phyloP scores from a whole-genome alignment of 2,797 vertebrate genomes.

The Argya squamiceps region DNA sequence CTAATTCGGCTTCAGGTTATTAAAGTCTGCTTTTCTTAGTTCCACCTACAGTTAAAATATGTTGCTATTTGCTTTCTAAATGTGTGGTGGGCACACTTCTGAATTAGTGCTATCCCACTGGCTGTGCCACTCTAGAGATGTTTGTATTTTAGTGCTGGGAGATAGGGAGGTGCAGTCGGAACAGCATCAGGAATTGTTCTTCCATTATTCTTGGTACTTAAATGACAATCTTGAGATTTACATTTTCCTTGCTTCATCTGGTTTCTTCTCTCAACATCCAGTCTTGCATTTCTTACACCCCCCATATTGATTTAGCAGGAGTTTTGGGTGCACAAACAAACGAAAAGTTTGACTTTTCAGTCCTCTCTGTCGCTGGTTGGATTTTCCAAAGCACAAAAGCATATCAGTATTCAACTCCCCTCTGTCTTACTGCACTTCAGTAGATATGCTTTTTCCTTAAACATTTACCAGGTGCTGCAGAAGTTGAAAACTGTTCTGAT shows the following conservation, averaged over 20 bases:
- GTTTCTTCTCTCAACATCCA: background rate
- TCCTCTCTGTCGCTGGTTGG: background rate
- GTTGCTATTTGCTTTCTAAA: background rate
- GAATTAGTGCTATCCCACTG: background rate
- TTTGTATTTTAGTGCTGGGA: background rate
- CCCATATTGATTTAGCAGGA: background rate
- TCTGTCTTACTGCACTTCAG: background rate
- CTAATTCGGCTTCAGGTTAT: background rate
- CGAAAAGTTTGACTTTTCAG: background rate
- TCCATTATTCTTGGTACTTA: background rate
- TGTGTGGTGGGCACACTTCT: background rate
- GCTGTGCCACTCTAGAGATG: background rate
- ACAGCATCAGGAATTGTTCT: background rate
- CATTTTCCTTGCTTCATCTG: background rate
- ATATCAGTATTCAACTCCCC: background rate
- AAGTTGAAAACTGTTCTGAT: background rate
- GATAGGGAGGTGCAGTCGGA: background rate
- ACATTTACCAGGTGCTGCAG: background rate
- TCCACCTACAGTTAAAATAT: background rate
- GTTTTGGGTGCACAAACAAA: background rate
- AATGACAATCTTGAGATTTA: background rate
- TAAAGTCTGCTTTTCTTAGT: background rate
- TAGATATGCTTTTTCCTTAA: background rate
- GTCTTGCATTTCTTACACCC: background rate
- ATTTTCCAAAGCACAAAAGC: background rate